Conservation (phyloP, 1,140 invertebrate genomes). For the Acromyrmex heyeri region DNA sequence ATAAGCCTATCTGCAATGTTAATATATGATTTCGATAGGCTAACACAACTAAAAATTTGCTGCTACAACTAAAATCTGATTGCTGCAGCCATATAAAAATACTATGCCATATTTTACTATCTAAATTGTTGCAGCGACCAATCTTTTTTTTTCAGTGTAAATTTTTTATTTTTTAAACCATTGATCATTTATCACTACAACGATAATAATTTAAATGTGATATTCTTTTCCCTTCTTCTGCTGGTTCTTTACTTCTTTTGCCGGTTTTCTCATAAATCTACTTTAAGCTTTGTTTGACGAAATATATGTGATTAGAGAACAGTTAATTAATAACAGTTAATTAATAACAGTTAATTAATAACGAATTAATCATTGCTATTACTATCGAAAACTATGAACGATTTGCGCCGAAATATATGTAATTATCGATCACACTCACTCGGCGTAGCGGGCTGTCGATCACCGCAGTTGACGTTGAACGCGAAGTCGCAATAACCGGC, state of each 20-base stretch:
- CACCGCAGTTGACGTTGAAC: slow-evolving; percentile 89
- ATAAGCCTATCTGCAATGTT: too few species aligned
- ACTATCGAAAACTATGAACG: not conserved
- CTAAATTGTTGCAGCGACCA: too few species aligned
- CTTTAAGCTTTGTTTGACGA: not conserved
- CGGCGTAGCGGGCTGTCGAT: slow-evolving; percentile 82
- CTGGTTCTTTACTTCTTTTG: not conserved
- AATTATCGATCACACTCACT: slow-evolving; percentile 77
- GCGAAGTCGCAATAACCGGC: slow-evolving; percentile 89
- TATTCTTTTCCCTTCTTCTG: not conserved
- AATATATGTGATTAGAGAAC: not conserved
- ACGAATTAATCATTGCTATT: not conserved
- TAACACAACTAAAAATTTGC: too few species aligned
- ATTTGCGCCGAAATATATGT: not conserved
- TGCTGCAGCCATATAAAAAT: too few species aligned
- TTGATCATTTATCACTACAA: not conserved
- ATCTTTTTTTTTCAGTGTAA: too few species aligned
- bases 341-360: too few species aligned
- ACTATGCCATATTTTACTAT: too few species aligned
- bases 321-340: not conserved
- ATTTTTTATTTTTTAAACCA: not conserved
- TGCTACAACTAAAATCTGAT: too few species aligned
- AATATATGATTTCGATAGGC: too few species aligned
- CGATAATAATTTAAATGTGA: too few species aligned
- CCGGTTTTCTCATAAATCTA: not conserved